These are phyloP conservation scores for Phataginus tricuspis DNA, from an alignment of 2,797 vertebrate genomes.

Conservation along the genomic window DNA sequence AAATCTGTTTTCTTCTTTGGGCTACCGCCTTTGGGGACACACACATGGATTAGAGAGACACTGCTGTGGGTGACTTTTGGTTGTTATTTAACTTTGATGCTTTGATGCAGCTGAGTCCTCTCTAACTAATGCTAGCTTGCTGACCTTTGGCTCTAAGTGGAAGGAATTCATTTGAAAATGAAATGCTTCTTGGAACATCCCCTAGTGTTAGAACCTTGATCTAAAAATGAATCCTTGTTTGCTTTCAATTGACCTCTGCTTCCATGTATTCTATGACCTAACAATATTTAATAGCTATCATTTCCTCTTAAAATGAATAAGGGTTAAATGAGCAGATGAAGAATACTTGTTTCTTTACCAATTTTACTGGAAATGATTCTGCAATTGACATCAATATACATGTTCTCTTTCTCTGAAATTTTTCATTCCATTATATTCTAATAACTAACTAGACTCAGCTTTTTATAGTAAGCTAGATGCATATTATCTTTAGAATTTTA, in stretches of 20 bases:
- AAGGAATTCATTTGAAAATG: conserved; percentile 72
- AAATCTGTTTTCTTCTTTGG: conserved; percentile 43
- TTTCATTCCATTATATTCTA: background rate
- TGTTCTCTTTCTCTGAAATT: background rate
- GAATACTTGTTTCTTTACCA: background rate
- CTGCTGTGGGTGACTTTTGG: conserved; percentile 44
- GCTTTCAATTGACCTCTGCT: conserved; percentile 62
- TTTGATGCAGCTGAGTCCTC: conserved; percentile 71
- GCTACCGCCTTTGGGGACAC: conserved; percentile 46
- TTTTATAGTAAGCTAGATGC: background rate
- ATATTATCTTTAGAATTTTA: background rate
- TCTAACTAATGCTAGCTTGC: conserved; percentile 71
- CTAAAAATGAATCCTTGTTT: conserved; percentile 59
- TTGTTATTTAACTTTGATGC: conserved; percentile 74
- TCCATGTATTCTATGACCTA: conserved; percentile 39
- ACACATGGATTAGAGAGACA: conserved; percentile 61
- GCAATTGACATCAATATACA: background rate
- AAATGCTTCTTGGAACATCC: conserved; percentile 65
- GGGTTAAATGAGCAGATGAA: background rate
- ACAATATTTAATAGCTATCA: conserved; percentile 43
- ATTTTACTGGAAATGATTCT: conserved; percentile 36
- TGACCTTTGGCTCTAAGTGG: conserved; percentile 72
- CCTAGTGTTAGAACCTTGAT: conserved; percentile 30
- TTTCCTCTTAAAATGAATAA: background rate
- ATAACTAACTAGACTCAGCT: background rate